These are phyloP conservation scores for Cheilosia vulpina DNA, from an alignment of 2,888 invertebrate species.

Conservation along the genomic window DNA sequence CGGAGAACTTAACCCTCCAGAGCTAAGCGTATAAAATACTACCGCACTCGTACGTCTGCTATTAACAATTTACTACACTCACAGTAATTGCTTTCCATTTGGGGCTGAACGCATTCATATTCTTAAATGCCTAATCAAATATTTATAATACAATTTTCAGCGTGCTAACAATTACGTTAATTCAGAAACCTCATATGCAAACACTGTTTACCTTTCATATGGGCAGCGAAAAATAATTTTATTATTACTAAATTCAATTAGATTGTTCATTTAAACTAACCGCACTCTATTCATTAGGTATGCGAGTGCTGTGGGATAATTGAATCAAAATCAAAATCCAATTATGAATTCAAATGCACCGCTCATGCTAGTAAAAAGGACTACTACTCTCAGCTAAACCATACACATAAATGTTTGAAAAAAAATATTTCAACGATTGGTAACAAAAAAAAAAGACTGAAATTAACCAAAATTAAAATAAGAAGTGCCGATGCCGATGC, in stretches of 20 bases:
- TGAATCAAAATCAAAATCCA: constrained; percentile 68
- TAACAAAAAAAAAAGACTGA: neutral
- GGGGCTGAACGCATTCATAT: neutral
- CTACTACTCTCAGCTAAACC: constrained; percentile 19
- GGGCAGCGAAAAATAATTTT: constrained; percentile 17
- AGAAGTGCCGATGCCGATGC: too few species aligned
- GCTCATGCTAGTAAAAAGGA: constrained; percentile 30
- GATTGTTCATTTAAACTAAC: constrained; percentile 40
- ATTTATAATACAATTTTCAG: constrained; percentile 26
- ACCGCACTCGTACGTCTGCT: too few species aligned
- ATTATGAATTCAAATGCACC: constrained; percentile 60
- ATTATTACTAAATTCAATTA: constrained; percentile 45
- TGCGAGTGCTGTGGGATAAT: constrained; percentile 14
- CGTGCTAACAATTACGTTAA: constrained; percentile 19
- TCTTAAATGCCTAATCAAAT: constrained; percentile 32
- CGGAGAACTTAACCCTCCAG: too few species aligned
- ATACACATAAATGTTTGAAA: constrained; percentile 11
- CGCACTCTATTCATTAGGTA: constrained; percentile 29
- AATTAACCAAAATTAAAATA: neutral
- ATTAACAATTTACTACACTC: neutral
- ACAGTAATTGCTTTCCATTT: neutral
- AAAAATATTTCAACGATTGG: neutral
- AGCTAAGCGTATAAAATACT: too few species aligned
- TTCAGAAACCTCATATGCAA: constrained; percentile 1
- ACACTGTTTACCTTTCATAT: constrained; percentile 21